Evolutionary conservation across 2,888 invertebrate genomes (phyloP).

Genomic region (Acleris sparsana): DNA sequence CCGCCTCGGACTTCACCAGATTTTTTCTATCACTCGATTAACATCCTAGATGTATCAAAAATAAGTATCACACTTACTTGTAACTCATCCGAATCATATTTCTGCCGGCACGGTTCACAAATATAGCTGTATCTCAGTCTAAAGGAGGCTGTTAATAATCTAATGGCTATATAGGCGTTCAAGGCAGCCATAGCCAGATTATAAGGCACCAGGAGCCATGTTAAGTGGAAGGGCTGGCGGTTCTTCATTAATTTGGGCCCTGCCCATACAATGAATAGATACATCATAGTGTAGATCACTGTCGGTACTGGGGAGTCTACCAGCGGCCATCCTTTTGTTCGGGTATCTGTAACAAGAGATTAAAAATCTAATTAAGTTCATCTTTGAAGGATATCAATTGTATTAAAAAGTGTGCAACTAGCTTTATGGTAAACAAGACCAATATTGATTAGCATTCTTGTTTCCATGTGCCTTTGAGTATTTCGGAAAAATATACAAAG

Average conservation of each 20-base stretch:
- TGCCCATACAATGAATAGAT: slow-evolving; percentile 89
- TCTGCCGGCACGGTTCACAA: slow-evolving; percentile 92
- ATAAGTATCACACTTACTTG: slow-evolving; percentile 83
- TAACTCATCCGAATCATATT: slow-evolving; percentile 90
- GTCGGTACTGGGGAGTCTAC: slow-evolving; percentile 92
- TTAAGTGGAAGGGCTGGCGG: slow-evolving; percentile 89
- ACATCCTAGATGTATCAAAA: too few species aligned
- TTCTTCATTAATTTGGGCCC: slow-evolving; percentile 93
- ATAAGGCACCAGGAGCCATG: slow-evolving; percentile 90
- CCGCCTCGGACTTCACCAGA: too few species aligned
- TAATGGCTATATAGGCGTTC: slow-evolving; percentile 92
- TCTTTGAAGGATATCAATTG: not conserved
- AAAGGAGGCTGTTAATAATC: slow-evolving; percentile 89
- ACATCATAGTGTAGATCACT: slow-evolving; percentile 86
- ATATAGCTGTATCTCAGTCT: slow-evolving; percentile 91
- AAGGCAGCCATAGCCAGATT: slow-evolving; percentile 92
- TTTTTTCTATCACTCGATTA: too few species aligned
- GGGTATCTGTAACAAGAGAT: slow-evolving; percentile 84
- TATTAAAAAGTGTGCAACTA: too few species aligned
- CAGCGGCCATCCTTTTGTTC: slow-evolving; percentile 93
- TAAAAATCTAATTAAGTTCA: not conserved
- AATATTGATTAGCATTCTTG: too few species aligned
- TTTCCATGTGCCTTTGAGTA: too few species aligned
- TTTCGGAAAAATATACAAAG: too few species aligned
- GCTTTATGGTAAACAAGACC: too few species aligned